A percentile compares a stretch with the other conserved stretches of the same genome.
These are phyloP conservation scores for Priocnemis perturbator DNA, from an alignment of 2,888 invertebrate genomes.

Conservation along the genomic window DNA sequence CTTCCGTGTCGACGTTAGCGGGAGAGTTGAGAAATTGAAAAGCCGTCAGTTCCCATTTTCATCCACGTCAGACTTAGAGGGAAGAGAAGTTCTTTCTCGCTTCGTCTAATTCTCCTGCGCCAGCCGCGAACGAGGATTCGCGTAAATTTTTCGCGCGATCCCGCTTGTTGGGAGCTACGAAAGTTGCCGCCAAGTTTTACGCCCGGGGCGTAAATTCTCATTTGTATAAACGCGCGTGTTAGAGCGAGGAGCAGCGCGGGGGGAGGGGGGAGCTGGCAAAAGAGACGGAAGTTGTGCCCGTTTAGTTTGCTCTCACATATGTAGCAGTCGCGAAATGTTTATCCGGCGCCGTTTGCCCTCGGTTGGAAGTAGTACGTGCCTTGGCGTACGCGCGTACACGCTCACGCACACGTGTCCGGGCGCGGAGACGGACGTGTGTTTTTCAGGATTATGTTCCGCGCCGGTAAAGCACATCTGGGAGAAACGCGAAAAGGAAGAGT, in stretches of 20 bases:
- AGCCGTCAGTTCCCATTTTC: too few relatives aligned
- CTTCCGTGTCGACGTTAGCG: too few relatives aligned
- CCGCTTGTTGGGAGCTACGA: slow-evolving; percentile 27
- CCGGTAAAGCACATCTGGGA: slow-evolving; percentile 36
- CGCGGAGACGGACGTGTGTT: slow-evolving; percentile 5
- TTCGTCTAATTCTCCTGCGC: too few relatives aligned
- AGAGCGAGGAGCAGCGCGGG: slow-evolving; percentile 5
- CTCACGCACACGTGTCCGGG: background rate
- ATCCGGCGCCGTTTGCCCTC: slow-evolving; percentile 28
- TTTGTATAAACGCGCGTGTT: slow-evolving; percentile 36
- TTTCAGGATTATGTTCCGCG: slow-evolving; percentile 37
- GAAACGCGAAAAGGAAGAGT: slow-evolving; percentile 39
- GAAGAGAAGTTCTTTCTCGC: too few relatives aligned
- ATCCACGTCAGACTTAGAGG: too few relatives aligned
- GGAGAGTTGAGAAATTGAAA: too few relatives aligned
- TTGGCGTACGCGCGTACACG: background rate
- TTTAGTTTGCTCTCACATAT: slow-evolving; percentile 8
- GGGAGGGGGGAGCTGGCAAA: background rate
- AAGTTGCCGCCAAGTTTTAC: slow-evolving; percentile 42
- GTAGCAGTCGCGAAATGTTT: slow-evolving; percentile 29
- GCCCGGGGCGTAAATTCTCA: slow-evolving; percentile 37
- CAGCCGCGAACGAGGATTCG: slow-evolving; percentile 11
- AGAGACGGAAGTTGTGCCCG: too few relatives aligned
- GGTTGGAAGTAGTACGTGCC: slow-evolving; percentile 7
- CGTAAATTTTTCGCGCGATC: slow-evolving; percentile 39